Percentiles rank a stretch among this genome's conserved stretches.
phyloP scores from a whole-genome alignment of 2,113 vertebrate genomes.

The Lagopus muta region DNA sequence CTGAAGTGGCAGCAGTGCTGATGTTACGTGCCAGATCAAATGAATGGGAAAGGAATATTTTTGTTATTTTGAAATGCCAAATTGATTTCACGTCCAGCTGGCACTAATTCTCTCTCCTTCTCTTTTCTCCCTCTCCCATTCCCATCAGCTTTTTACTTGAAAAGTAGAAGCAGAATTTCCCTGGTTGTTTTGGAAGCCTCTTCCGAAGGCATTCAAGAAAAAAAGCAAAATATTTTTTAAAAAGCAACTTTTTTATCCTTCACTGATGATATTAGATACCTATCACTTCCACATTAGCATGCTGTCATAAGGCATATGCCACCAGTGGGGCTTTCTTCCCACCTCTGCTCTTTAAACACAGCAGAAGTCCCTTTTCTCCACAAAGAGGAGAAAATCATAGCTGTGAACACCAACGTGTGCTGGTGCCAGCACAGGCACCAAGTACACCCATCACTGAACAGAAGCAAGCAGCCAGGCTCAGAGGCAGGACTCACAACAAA shows the following conservation, averaged over 20 bases:
- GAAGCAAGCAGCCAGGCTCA: not conserved
- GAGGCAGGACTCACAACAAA: not conserved
- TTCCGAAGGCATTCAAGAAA: constrained; percentile 10
- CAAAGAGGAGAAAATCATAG: not conserved
- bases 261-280: constrained; percentile 11
- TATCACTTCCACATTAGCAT: constrained; percentile 44
- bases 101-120: not conserved
- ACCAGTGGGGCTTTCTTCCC: constrained; percentile 13
- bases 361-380: constrained; percentile 23
- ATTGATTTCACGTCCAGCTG: constrained; percentile 37
- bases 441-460: not conserved
- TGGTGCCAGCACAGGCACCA: not conserved
- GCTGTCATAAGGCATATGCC: not conserved
- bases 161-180: not conserved
- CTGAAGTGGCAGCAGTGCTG: not conserved
- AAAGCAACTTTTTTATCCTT: not conserved
- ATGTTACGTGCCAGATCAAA: constrained; percentile 29
- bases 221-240: not conserved
- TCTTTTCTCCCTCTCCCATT: not conserved
- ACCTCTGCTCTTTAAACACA: constrained; percentile 15
- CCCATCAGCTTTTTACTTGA: not conserved
- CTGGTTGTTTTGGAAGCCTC: constrained; percentile 1
- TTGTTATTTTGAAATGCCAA: constrained; percentile 53
- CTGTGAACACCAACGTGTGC: not conserved
- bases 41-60: constrained; percentile 54